Conservation (phyloP, 2,113 vertebrate genomes). For the Thinocorus orbignyianus region DNA sequence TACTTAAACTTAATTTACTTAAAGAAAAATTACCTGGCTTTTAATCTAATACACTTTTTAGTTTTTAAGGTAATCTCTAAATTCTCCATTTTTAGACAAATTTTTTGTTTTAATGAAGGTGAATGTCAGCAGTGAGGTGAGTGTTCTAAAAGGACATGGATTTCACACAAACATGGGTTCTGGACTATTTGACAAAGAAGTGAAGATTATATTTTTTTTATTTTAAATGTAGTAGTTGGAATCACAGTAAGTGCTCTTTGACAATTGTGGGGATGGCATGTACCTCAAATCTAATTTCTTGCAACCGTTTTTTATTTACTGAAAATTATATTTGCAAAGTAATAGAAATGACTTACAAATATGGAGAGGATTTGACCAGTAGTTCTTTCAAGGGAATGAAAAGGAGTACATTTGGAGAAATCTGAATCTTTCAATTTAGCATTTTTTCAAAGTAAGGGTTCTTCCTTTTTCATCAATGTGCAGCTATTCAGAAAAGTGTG, state of each 20-base stretch:
- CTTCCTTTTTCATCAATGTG: neutral
- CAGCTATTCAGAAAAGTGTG: neutral
- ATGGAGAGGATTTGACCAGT: neutral
- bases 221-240: neutral
- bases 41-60: neutral
- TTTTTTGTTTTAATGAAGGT: neutral
- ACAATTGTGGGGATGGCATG: neutral
- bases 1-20: constrained; percentile 19
- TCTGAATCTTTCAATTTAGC: neutral
- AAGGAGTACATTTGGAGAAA: neutral
- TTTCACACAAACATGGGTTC: neutral
- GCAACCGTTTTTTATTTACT: neutral
- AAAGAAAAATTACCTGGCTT: neutral
- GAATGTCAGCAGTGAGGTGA: neutral
- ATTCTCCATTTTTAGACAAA: constrained; percentile 24
- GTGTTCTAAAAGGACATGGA: neutral
- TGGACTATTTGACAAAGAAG: neutral
- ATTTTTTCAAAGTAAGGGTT: neutral
- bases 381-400: neutral
- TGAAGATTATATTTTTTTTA: neutral
- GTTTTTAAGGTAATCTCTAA: neutral
- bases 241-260: neutral
- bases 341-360: neutral
- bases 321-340: neutral
- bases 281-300: neutral